Percentiles rank a stretch among this genome's conserved stretches.
phyloP scores from a whole-genome alignment of 2,888 invertebrate genomes.

The Atrina japonica region DNA sequence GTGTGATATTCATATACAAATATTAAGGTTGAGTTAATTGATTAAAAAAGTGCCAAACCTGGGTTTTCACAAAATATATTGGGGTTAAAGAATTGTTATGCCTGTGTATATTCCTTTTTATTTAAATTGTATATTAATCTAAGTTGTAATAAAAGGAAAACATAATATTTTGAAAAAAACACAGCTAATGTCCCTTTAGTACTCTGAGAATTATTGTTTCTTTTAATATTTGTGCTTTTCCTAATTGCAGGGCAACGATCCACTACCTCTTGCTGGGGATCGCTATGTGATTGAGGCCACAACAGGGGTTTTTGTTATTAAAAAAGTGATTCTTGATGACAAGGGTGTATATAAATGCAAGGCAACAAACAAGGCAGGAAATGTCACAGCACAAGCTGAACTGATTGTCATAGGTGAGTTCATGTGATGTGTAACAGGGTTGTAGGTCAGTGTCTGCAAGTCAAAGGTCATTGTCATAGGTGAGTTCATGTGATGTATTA shows the following conservation, averaged over 20 bases:
- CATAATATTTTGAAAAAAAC: too few species aligned
- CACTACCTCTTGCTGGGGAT: conserved; percentile 21
- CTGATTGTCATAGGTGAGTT: conserved; percentile 33
- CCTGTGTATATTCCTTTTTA: too few species aligned
- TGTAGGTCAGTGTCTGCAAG: background rate
- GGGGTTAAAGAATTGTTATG: too few species aligned
- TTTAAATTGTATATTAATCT: too few species aligned
- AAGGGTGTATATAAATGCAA: conserved; percentile 30
- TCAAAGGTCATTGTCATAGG: conserved; percentile 32
- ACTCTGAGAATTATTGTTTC: too few species aligned
- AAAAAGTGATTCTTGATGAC: conserved; percentile 30
- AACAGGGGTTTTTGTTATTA: conserved; percentile 34
- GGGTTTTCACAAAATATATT: too few species aligned
- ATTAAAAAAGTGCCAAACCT: too few species aligned
- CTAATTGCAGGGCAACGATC: conserved; percentile 19
- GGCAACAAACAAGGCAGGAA: conserved; percentile 18
- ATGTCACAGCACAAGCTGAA: conserved; percentile 5
- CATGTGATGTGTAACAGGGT: background rate
- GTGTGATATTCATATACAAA: too few species aligned
- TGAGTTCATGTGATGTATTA: conserved; percentile 4
- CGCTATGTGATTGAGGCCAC: conserved; percentile 21
- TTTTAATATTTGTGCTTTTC: too few species aligned
- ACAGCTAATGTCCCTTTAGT: too few species aligned
- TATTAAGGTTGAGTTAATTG: too few species aligned
- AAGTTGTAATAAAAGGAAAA: too few species aligned